Conservation (phyloP, 1,140 invertebrate species). For the Physella acuta region DNA sequence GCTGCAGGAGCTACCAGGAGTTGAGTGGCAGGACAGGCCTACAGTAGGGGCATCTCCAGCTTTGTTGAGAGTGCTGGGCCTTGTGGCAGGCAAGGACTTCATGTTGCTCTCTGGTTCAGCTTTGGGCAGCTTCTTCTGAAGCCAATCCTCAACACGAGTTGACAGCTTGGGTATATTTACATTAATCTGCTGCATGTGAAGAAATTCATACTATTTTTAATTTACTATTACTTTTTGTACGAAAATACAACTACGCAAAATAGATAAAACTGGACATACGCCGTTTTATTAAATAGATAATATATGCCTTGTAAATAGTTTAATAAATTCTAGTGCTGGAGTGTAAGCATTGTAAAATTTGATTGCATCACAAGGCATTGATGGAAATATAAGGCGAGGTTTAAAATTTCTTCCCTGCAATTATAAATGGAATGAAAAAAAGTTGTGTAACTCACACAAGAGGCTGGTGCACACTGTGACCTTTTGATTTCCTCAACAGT, state of each 20-base stretch:
- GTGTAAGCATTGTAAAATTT: too few species aligned
- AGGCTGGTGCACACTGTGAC: background rate
- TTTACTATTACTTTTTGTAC: too few species aligned
- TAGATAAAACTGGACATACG: too few species aligned
- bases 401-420: too few species aligned
- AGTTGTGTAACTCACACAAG: constrained; percentile 12
- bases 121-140: constrained; percentile 22
- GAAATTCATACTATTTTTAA: too few species aligned
- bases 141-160: constrained; percentile 34
- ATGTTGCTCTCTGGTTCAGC: background rate
- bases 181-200: background rate
- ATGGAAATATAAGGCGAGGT: too few species aligned
- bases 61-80: constrained; percentile 1
- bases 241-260: too few species aligned
- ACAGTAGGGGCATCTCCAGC: background rate
- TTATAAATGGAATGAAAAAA: too few species aligned
- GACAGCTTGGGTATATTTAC: constrained; percentile 35
- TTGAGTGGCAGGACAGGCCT: constrained; percentile 6
- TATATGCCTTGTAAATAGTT: too few species aligned
- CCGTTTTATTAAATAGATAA: too few species aligned
- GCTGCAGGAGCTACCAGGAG: constrained; percentile 30
- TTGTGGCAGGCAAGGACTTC: background rate
- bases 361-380: too few species aligned
- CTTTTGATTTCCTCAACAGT: background rate
- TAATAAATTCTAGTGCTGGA: too few species aligned